Evolutionary conservation across 2,888 invertebrate species (phyloP).

Genomic region (Eutolmus rufibarbis): DNA sequence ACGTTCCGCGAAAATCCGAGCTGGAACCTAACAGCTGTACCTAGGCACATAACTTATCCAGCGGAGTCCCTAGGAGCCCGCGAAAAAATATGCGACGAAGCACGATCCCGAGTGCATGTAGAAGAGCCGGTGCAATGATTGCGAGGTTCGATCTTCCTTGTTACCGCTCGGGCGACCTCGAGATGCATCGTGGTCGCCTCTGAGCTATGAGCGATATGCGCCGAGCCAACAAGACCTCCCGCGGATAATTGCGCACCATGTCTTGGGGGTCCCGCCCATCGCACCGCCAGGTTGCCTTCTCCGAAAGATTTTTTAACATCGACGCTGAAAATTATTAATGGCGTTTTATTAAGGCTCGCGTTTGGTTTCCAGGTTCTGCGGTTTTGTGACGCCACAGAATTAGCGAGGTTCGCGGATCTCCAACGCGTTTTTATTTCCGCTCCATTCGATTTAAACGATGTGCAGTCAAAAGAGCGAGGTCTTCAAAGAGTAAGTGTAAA

Average conservation of each 20-base stretch:
- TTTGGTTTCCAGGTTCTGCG: conserved; percentile 1
- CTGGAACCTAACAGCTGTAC: not conserved
- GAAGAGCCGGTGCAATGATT: conserved; percentile 24
- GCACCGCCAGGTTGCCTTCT: conserved; percentile 41
- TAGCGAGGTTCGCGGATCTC: not conserved
- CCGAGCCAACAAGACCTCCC: conserved; percentile 55
- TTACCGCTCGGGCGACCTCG: conserved; percentile 17
- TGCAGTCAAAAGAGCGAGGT: not conserved
- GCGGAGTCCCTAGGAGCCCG: not conserved
- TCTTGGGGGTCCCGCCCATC: conserved; percentile 61
- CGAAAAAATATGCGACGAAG: conserved; percentile 1
- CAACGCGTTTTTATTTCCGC: not conserved
- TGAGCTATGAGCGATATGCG: conserved; percentile 33
- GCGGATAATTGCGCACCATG: conserved; percentile 62
- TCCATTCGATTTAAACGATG: not conserved
- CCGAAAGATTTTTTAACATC: not conserved
- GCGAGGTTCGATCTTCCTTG: conserved; percentile 31
- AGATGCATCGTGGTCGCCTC: not conserved
- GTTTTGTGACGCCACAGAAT: not conserved
- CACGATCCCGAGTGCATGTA: conserved; percentile 30
- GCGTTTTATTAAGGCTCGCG: not conserved
- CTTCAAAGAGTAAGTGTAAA: not conserved
- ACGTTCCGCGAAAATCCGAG: not conserved
- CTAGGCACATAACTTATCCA: conserved; percentile 1
- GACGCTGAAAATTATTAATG: conserved; percentile 37